phyloP scores from a whole-genome alignment of 2,797 vertebrate species.

The Platyrinchus mystaceus region DNA sequence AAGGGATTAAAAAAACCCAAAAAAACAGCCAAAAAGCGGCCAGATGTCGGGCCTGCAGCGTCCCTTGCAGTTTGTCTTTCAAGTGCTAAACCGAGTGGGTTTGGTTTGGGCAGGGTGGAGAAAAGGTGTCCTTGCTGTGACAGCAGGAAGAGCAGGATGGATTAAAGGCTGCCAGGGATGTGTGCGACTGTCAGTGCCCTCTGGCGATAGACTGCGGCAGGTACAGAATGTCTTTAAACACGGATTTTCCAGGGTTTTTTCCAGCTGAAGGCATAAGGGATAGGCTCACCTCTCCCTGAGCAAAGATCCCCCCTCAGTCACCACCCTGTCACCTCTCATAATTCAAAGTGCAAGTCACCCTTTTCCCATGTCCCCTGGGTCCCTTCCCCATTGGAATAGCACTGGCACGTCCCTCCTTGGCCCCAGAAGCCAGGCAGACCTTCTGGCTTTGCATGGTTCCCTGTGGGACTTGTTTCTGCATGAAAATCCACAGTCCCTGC shows the following conservation, averaged over 20 bases:
- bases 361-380: rapidly evolving
- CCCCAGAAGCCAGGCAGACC: neutral
- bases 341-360: neutral
- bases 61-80: neutral
- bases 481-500: neutral
- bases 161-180: neutral
- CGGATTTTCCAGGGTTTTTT: neutral
- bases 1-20: rapidly evolving
- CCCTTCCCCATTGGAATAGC: neutral
- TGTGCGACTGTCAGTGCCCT: constrained; percentile 31
- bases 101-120: neutral
- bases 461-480: neutral
- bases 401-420: neutral
- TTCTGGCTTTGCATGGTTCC: neutral
- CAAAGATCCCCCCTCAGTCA: rapidly evolving
- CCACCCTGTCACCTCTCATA: neutral
- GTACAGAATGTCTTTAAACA: rapidly evolving
- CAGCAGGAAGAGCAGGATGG: neutral
- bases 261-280: neutral
- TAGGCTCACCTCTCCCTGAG: neutral
- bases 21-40: neutral
- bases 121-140: neutral
- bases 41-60: neutral
- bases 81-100: rapidly evolving
- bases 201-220: constrained; percentile 30